Conservation (phyloP, 2,113 vertebrate genomes). For the Carassius carassius region DNA sequence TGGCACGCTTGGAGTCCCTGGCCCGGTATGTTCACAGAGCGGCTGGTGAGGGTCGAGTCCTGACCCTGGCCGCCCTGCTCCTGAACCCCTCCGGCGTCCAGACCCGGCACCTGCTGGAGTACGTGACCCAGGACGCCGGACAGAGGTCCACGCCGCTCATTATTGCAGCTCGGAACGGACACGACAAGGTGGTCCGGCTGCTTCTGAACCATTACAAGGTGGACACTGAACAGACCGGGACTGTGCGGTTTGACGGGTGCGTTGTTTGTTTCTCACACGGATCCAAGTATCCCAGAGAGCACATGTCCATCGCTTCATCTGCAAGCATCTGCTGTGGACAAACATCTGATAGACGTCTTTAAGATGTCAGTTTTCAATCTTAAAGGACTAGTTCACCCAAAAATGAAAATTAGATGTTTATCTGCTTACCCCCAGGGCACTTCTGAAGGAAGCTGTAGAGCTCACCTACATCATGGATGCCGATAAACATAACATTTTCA, state of each 20-base stretch:
- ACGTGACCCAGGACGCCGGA: conserved; percentile 87
- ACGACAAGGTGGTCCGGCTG: conserved; percentile 93
- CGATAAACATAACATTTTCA: no score
- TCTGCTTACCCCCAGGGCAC: no score
- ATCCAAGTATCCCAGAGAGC: no score
- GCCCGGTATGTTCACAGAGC: conserved; percentile 94
- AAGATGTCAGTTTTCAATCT: no score
- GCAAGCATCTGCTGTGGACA: no score
- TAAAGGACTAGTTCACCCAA: no score
- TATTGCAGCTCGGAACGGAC: conserved; percentile 94
- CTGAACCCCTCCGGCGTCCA: conserved; percentile 91
- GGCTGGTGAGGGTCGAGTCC: conserved; percentile 92
- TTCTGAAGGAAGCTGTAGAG: no score
- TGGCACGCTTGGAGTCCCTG: conserved; percentile 88
- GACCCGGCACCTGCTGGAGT: conserved; percentile 84
- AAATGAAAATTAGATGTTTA: no score
- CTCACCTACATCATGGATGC: no score
- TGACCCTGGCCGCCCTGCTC: conserved; percentile 94
- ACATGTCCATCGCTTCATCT: no score
- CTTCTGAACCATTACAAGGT: conserved; percentile 94
- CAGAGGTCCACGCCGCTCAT: conserved; percentile 96
- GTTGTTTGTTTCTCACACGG: conserved; percentile 49
- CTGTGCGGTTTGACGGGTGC: conserved; percentile 94
- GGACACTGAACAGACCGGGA: conserved; percentile 95
- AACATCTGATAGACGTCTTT: no score